Evolutionary conservation across 2,888 invertebrate genomes (phyloP).

Genomic region (Acanthacorydalis orientalis): DNA sequence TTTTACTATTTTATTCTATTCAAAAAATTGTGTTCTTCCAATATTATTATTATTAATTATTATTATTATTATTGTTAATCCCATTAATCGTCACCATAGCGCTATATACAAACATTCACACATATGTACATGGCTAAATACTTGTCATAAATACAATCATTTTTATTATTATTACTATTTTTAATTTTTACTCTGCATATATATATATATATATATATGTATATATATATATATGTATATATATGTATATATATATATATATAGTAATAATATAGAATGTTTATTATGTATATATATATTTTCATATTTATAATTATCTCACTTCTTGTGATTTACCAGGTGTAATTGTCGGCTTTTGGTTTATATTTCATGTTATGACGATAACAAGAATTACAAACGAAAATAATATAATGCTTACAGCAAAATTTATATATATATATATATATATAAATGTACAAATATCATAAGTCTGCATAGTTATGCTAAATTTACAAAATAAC

Average conservation of each 20-base stretch:
- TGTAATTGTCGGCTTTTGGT: too few relatives aligned
- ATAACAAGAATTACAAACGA: too few relatives aligned
- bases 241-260: background rate
- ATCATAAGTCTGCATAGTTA: too few relatives aligned
- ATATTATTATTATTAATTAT: background rate
- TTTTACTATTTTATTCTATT: constrained; percentile 9
- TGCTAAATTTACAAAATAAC: too few relatives aligned
- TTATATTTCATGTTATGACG: too few relatives aligned
- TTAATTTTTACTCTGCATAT: background rate
- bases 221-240: background rate
- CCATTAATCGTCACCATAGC: too few relatives aligned
- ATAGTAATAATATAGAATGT: background rate
- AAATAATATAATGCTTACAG: too few relatives aligned
- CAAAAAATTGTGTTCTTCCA: constrained; percentile 2
- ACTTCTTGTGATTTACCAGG: too few relatives aligned
- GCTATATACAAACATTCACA: background rate
- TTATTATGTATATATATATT: too few relatives aligned
- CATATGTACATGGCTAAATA: background rate
- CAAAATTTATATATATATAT: too few relatives aligned
- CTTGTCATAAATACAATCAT: background rate
- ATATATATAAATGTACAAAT: too few relatives aligned
- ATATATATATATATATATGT: background rate
- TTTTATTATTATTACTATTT: background rate
- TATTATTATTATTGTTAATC: background rate
- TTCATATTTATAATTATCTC: too few relatives aligned